Evolutionary conservation across 2,888 invertebrate genomes (phyloP).

Genomic region (Meta bourneti): DNA sequence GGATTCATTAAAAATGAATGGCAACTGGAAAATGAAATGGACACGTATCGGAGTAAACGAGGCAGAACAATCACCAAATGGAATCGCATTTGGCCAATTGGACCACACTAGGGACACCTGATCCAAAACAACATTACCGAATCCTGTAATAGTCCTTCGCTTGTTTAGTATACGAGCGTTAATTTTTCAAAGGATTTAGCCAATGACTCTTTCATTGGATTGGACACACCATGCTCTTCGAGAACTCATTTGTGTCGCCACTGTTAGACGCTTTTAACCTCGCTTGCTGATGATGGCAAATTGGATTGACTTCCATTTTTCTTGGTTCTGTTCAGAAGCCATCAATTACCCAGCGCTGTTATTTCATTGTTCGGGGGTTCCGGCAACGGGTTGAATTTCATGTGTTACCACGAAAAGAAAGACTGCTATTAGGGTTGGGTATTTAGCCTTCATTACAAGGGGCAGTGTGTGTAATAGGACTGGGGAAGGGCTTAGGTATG

Average conservation of each 20-base stretch:
- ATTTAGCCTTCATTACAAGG: constrained; percentile 21
- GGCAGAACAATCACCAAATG: constrained; percentile 63
- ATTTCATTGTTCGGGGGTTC: constrained; percentile 15
- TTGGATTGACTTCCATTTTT: constrained; percentile 45
- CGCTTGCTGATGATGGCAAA: constrained; percentile 34
- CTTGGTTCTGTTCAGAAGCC: constrained; percentile 1
- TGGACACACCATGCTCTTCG: constrained; percentile 4
- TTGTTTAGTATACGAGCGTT: constrained; percentile 48
- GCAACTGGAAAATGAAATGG: constrained; percentile 28
- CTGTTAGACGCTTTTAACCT: constrained; percentile 17
- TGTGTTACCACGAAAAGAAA: constrained; percentile 58
- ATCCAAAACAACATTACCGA: constrained; percentile 53
- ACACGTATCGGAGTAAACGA: constrained; percentile 52
- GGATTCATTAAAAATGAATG: constrained; percentile 55
- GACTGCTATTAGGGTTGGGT: constrained; percentile 35
- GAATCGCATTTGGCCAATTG: constrained; percentile 66
- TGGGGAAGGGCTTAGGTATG: constrained; percentile 15
- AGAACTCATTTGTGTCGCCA: constrained; percentile 45
- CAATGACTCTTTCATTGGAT: constrained; percentile 52
- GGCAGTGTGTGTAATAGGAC: constrained; percentile 18
- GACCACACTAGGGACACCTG: constrained; percentile 50
- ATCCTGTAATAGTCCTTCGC: constrained; percentile 33
- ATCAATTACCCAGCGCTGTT: constrained; percentile 53
- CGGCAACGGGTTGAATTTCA: constrained; percentile 24
- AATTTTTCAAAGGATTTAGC: constrained; percentile 66